These are phyloP conservation scores for Brachypodius melanocephalos DNA, from an alignment of 2,113 vertebrate species.

Conservation along the genomic window DNA sequence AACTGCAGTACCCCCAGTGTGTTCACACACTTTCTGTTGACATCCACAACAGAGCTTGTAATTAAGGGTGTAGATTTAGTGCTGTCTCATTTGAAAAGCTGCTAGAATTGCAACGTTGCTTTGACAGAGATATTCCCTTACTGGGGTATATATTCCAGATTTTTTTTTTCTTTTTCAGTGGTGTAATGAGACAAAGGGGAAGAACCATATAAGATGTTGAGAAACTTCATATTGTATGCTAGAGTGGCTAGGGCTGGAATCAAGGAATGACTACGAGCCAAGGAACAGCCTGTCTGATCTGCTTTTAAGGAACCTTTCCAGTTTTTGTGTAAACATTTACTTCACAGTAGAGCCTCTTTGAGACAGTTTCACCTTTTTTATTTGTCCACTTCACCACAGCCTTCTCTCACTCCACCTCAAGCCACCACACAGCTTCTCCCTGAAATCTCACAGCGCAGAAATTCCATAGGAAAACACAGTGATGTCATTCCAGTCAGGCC, in stretches of 20 bases:
- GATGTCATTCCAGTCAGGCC: conserved; percentile 56
- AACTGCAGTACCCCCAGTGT: not conserved
- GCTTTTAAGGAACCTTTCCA: not conserved
- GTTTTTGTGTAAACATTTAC: not conserved
- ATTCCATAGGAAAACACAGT: conserved; percentile 42
- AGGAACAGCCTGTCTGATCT: not conserved
- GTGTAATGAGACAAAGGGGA: not conserved
- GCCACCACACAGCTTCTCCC: not conserved
- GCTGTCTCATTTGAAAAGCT: not conserved
- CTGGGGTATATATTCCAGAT: not conserved
- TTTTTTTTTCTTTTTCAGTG: not conserved
- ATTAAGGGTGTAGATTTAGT: not conserved
- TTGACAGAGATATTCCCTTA: not conserved
- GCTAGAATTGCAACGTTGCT: not conserved
- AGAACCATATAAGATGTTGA: not conserved
- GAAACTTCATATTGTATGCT: accelerated
- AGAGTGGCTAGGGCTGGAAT: not conserved
- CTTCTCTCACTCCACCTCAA: not conserved
- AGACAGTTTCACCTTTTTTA: not conserved
- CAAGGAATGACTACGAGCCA: not conserved
- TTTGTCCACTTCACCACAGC: not conserved
- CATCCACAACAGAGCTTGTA: not conserved
- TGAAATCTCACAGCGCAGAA: conserved; percentile 9
- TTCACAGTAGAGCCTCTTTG: not conserved
- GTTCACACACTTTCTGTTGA: not conserved